phyloP scores from a whole-genome alignment of 2,113 vertebrate genomes.

The Ancistrus triradiatus region DNA sequence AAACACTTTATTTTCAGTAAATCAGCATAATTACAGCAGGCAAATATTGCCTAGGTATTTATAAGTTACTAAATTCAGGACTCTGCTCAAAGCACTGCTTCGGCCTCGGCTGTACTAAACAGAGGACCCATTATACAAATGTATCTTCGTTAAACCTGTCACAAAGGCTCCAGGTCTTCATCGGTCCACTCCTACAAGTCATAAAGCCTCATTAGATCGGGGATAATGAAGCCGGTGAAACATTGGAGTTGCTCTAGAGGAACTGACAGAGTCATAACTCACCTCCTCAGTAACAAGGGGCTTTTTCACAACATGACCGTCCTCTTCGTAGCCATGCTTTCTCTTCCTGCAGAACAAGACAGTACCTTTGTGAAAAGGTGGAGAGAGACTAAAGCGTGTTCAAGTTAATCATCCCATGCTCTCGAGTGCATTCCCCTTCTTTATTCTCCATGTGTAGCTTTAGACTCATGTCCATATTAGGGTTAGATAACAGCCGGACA shows the following conservation, averaged over 20 bases:
- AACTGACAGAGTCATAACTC: background rate
- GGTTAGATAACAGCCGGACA: background rate
- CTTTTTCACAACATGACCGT: slow-evolving; percentile 80
- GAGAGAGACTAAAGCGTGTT: too few species aligned
- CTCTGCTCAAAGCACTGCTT: background rate
- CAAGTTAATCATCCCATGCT: slow-evolving; percentile 1
- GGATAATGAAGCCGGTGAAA: background rate
- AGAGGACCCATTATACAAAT: background rate
- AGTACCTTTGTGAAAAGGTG: too few species aligned
- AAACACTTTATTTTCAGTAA: slow-evolving; percentile 57
- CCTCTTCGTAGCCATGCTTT: slow-evolving; percentile 89
- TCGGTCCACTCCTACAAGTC: slow-evolving; percentile 87
- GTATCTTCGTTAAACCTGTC: background rate
- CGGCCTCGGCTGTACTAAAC: too few species aligned
- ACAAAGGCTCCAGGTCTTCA: slow-evolving; percentile 70
- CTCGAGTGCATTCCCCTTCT: slow-evolving; percentile 6
- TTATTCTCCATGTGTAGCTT: slow-evolving; percentile 27
- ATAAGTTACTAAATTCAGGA: background rate
- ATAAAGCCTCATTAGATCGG: slow-evolving; percentile 12
- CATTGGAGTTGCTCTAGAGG: too few species aligned
- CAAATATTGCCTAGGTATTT: slow-evolving; percentile 32
- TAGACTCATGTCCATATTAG: slow-evolving; percentile 23
- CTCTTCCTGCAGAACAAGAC: slow-evolving; percentile 74
- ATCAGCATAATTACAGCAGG: background rate
- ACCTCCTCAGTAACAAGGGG: slow-evolving; percentile 74